phyloP scores from a whole-genome alignment of 2,888 invertebrate genomes.

The Ligdia adustata region DNA sequence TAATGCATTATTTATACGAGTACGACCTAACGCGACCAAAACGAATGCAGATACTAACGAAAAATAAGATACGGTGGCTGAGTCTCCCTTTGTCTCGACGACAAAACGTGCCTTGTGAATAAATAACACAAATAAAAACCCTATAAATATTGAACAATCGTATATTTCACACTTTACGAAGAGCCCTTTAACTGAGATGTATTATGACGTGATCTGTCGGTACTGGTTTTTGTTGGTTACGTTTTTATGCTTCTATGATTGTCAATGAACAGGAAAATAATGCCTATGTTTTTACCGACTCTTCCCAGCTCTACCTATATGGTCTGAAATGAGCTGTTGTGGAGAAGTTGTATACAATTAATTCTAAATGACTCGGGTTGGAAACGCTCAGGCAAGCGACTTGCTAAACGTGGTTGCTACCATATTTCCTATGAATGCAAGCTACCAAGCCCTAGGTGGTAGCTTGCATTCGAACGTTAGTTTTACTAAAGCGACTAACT shows the following conservation, averaged over 20 bases:
- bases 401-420: too few relatives aligned
- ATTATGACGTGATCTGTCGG: slow-evolving; percentile 72
- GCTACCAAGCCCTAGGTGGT: too few relatives aligned
- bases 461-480: too few relatives aligned
- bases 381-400: too few relatives aligned
- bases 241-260: slow-evolving; percentile 75
- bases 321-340: too few relatives aligned
- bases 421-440: too few relatives aligned
- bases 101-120: slow-evolving; percentile 75
- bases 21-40: slow-evolving; percentile 76
- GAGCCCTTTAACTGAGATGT: slow-evolving; percentile 72
- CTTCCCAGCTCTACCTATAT: too few relatives aligned
- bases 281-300: slow-evolving; percentile 50
- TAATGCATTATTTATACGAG: slow-evolving; percentile 82
- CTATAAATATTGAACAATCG: slow-evolving; percentile 80
- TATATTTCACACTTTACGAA: slow-evolving; percentile 79
- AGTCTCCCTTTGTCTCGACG: slow-evolving; percentile 68
- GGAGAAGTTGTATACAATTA: too few relatives aligned
- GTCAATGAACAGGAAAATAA: slow-evolving; percentile 72
- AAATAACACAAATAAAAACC: slow-evolving; percentile 81
- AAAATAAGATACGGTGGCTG: slow-evolving; percentile 69
- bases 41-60: slow-evolving; percentile 78
- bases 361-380: too few relatives aligned
- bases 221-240: slow-evolving; percentile 60
- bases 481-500: too few relatives aligned